Evolutionary conservation across 2,888 invertebrate species (phyloP).

Genomic region (Epistrophella euchroma): DNA sequence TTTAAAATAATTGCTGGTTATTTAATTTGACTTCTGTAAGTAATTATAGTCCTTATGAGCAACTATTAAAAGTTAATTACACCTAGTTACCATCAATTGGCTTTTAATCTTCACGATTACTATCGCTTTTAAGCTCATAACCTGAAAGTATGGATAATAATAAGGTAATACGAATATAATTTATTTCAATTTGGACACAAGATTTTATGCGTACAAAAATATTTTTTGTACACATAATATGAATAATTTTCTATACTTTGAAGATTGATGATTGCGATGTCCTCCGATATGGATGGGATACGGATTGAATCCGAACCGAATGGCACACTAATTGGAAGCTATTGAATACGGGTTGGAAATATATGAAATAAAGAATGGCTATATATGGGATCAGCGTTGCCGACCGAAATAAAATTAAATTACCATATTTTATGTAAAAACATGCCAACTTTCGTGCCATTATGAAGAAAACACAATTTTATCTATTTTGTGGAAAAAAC

Average conservation of each 20-base stretch:
- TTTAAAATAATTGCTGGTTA: conserved; percentile 13
- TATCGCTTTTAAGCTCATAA: neutral
- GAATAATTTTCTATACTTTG: neutral
- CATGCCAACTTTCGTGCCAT: too few relatives aligned
- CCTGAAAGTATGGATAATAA: conserved; percentile 2
- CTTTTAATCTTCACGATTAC: conserved; percentile 10
- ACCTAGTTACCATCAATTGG: conserved; percentile 18
- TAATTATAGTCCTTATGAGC: conserved; percentile 1
- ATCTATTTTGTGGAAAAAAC: too few relatives aligned
- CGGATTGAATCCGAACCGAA: neutral
- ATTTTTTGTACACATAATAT: neutral
- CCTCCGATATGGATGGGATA: neutral
- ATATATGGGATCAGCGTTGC: too few relatives aligned
- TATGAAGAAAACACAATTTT: too few relatives aligned
- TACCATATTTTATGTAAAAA: too few relatives aligned
- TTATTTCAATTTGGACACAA: conserved; percentile 12
- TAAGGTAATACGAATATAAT: conserved; percentile 4
- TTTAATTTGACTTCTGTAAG: conserved; percentile 16
- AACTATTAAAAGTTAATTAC: conserved; percentile 9
- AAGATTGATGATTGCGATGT: neutral
- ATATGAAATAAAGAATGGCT: too few relatives aligned
- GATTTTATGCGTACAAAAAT: neutral
- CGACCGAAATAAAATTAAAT: too few relatives aligned
- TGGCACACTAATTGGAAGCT: too few relatives aligned
- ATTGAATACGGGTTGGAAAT: too few relatives aligned